These are phyloP conservation scores for Empidonax alnorum DNA, from an alignment of 2,113 vertebrate species.

Conservation along the genomic window DNA sequence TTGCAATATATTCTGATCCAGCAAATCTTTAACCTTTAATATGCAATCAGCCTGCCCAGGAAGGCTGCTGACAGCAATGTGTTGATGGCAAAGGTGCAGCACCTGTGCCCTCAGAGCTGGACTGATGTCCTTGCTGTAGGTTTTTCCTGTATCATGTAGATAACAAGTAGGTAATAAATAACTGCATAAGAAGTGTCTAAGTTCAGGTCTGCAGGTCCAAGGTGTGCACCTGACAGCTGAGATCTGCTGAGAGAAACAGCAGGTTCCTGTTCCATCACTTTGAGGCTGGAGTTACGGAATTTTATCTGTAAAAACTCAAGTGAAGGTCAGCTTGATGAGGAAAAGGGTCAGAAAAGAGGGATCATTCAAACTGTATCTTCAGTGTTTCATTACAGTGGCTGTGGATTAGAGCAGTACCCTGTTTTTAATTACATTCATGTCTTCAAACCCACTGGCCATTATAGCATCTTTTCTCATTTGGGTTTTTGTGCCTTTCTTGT, in stretches of 20 bases:
- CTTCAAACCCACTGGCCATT: neutral
- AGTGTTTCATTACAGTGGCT: neutral
- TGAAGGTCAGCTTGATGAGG: neutral
- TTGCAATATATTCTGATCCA: neutral
- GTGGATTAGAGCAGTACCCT: neutral
- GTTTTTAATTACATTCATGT: neutral
- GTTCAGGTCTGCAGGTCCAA: neutral
- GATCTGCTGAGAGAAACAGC: neutral
- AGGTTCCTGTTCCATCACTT: neutral
- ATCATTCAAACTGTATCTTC: neutral
- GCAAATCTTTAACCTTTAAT: neutral
- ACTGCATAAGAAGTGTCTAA: neutral
- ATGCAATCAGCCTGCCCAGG: neutral
- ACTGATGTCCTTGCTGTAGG: neutral
- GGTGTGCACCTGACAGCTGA: neutral
- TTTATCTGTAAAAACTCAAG: neutral
- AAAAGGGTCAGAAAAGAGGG: neutral
- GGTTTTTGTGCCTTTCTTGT: neutral
- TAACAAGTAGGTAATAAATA: neutral
- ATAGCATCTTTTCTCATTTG: neutral
- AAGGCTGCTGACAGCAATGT: neutral
- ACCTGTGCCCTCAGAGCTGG: neutral
- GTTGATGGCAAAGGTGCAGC: neutral
- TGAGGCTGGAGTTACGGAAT: neutral
- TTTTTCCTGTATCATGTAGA: neutral